Evolutionary conservation across 2,113 vertebrate species (phyloP), one percentile per base, ranked within the genome.

Genomic region (Silurus asotus): DNA sequence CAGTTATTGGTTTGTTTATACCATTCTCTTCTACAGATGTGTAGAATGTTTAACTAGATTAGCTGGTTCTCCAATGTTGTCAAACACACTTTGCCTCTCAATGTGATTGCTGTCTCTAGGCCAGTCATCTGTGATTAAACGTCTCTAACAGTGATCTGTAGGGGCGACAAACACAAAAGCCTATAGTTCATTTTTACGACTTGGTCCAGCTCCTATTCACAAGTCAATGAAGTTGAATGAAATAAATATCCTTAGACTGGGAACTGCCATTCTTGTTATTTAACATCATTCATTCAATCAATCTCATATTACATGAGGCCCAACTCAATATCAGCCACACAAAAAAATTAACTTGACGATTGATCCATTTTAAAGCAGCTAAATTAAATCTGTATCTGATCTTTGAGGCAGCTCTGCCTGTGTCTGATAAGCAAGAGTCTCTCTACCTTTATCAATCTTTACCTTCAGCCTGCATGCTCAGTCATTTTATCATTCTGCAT

Each of bases 371-470:
- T 48, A 65, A 82, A 82, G 76, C 84, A 80, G 84, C n/a, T 49
- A 56, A 83, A 86, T 84, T 69, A 86, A 72, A 85, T 56, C 70
- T 67, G 80, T 51, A 82, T 65, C 48, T 65, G 61, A 82, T 82
- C 80, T 65, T 14, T 65, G 61, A 82, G 48, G 51, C 61, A 65
- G 65, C 80, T 82, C 80, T 65, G 80, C 61, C 61, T 9, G 3
- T 5, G n/a, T 70, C 76, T 61, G 82, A 87, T 87, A 87, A 89
- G 85, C 82, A 72, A 59, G 64, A 81, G 76, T 84, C 77, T 84
- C 75, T 61, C 56, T 77, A 64, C 70, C 37, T 82, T 76, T 81
- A 84, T 89, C 51, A 67, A 70, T 81, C 58, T 77, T 13, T 62
- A 82, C 87, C 82, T 64, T 70, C 67, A 69, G 51, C n/a, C 49